These are phyloP conservation scores for Agonopterix arenella DNA, from an alignment of 2,888 invertebrate species.

Conservation along the genomic window DNA sequence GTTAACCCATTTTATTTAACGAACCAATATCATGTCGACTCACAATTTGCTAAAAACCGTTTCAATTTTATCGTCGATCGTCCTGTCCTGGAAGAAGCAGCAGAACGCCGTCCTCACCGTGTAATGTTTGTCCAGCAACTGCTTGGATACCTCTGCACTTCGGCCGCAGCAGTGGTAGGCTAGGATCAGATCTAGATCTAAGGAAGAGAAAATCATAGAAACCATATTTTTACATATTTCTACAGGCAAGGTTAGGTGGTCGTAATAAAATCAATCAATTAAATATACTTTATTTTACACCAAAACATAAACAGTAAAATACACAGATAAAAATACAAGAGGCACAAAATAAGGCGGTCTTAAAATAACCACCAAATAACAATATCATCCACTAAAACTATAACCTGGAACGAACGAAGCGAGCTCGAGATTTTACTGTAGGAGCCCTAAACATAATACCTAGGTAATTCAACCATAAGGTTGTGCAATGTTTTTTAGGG, in stretches of 20 bases:
- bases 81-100: conserved; percentile 14
- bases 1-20: no score
- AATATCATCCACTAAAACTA: no score
- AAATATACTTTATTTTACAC: no score
- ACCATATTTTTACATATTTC: background rate
- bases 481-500: no score
- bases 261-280: no score
- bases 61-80: background rate
- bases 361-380: conserved; percentile 7
- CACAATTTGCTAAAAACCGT: background rate
- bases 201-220: background rate
- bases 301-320: no score
- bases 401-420: no score
- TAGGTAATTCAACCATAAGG: no score
- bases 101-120: conserved; percentile 74
- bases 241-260: background rate
- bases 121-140: conserved; percentile 78
- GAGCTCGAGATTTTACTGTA: no score
- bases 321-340: no score
- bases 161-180: conserved; percentile 81
- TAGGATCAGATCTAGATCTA: conserved; percentile 74
- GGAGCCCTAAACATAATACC: no score
- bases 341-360: no score
- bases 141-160: conserved; percentile 79
- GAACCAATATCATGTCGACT: background rate